Base-by-base conservation (phyloP, 53 echinoderm and acorn worm genomes). In the Actinopyga echinites region DNA sequence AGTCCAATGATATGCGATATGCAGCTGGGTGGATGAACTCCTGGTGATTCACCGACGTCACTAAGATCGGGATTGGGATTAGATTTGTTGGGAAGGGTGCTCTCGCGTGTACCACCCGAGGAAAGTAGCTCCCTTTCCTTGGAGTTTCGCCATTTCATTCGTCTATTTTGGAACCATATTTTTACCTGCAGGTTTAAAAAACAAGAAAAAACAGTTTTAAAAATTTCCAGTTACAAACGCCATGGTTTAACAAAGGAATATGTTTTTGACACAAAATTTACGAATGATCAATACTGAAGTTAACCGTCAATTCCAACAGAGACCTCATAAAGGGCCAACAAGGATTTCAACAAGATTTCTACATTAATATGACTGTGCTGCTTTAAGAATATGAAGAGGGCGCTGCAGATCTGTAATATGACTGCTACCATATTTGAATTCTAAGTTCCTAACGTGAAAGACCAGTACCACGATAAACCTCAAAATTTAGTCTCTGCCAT, bases 131-230 rank as follows among this genome's bases (percentile, higher is more conserved):
- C 95, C 40, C 95, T 86, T 40, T 95, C 95, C 40, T 95, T 95
- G 30, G 95, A 95, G 57, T 95, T 95, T 9, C 95, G 82, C 95
- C 95, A 95, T 89, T 95, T 95, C 95, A 95, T 95, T 22, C 95
- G 90, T 29, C 95, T 87, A 67, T 95, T 95, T 74, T 95, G 95
- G 59, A 95, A 95, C 95, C 95, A 95, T 38, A 95, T 95, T 80
- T 95, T 95, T 7, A 95, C 95, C 95, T 95, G 75, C 0, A 44
- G n/a, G n/a, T n/a, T n/a, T 45, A 56, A 34, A n/a, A 38, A 42
- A 21, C 23, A 32, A 54, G 64, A 22, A 69, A 13, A 45, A 43
- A 75, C 15, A 3, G 13, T 5, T 25, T 22, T 20, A 4, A 45
- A 49, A 19, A 9, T 36, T 38, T 43, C 10, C 29, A n/a, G 49